Base-by-base conservation (phyloP, 2,797 vertebrate species). In the Tangara arthus region DNA sequence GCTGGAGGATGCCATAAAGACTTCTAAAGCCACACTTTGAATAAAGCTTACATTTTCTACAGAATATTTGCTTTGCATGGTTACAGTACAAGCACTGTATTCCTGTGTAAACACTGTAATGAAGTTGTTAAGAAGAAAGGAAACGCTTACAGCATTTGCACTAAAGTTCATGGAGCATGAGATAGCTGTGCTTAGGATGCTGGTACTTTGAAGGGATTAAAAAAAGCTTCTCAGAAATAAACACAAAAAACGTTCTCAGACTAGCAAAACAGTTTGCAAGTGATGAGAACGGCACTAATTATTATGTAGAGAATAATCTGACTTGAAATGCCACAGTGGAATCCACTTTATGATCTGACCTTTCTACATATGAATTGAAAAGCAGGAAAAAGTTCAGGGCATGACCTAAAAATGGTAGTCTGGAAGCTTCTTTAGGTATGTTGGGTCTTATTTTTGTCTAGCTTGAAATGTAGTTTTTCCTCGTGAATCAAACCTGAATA, bases 81-180 rank as follows among this genome's bases (percentile, higher is more conserved):
- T 82, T 92, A 70, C 64, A 90, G 81, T 82, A 68, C 41, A 42
- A 79, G 59, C 37, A 22, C 77, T 79, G 63, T 87, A 47, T 93
- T 94, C 72, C 68, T 26, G 5, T 82, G 57, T 77, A 87, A 92
- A 83, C 66, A 63, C n/a, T 79, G 63, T 95, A 89, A 94, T 92
- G 75, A 93, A 90, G 92, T 77, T 87, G 59, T 89, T 92, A 57
- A 76, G 78, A 76, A 90, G 75, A 84, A 89, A 90, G 83, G 73
- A 90, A 90, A 76, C 0, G 1, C 85, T 89, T 63, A 35, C 0
- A 88, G 83, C 50, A n/a, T 90, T 93, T 92, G 56, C 59, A 37
- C 75, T 93, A 4, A 94, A 92, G 90, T 89, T 94, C 90, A 60
- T 70, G 81, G 42, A 89, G 64, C 81, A 85, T 89, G 84, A 90